Evolutionary conservation across 1,140 invertebrate genomes (phyloP).

Genomic region (Sycobia sp.): DNA sequence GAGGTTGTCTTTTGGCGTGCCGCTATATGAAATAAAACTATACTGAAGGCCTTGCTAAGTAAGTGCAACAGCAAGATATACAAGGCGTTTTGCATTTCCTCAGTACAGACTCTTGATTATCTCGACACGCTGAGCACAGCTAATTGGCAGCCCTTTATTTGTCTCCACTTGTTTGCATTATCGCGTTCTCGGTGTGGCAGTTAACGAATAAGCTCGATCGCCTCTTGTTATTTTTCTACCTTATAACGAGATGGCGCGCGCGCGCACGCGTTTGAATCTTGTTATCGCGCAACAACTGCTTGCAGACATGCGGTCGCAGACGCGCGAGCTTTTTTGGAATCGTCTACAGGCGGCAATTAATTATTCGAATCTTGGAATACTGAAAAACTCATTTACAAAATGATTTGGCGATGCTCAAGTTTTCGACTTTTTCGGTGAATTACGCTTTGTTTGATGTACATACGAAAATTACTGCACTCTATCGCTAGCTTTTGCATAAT

Average conservation of each 20-base stretch:
- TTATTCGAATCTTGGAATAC: too few relatives aligned
- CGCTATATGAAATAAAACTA: too few relatives aligned
- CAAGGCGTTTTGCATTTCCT: constrained; percentile 19
- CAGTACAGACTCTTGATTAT: constrained; percentile 35
- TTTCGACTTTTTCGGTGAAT: too few relatives aligned
- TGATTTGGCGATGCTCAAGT: too few relatives aligned
- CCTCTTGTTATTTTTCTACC: too few relatives aligned
- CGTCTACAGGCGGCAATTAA: constrained; percentile 27
- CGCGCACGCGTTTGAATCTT: constrained; percentile 39
- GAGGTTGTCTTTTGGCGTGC: too few relatives aligned
- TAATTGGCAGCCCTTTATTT: constrained; percentile 45
- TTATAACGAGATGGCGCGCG: constrained; percentile 8
- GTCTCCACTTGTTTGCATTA: constrained; percentile 10
- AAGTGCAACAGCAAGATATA: constrained; percentile 9
- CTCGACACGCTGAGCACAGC: constrained; percentile 38
- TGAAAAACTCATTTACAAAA: too few relatives aligned
- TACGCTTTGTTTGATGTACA: too few relatives aligned
- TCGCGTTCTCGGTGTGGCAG: neutral
- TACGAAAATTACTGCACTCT: too few relatives aligned
- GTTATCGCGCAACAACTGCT: constrained; percentile 25
- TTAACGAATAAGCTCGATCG: constrained; percentile 42
- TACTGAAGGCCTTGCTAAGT: too few relatives aligned
- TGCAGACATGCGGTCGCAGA: neutral
- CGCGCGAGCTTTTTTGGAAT: neutral
- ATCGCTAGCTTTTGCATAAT: too few relatives aligned